Evolutionary conservation across 2,888 invertebrate species (phyloP), one percentile per base, ranked within the genome.

Genomic region (Agelastica alni): DNA sequence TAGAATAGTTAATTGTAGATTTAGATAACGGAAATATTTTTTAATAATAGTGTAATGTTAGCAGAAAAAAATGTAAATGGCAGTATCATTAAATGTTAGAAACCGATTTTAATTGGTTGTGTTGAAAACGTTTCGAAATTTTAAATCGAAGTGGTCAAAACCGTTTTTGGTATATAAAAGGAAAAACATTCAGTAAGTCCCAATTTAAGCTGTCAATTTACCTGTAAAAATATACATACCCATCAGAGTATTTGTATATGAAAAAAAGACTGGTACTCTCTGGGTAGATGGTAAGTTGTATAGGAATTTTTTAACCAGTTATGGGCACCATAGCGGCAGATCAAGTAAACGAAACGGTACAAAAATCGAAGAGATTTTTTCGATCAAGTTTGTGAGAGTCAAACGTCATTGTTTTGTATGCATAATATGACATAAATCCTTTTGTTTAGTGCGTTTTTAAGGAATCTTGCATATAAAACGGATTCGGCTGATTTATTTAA

Each of bases 401-500:
- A 41, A 53, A 41, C 39, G 46, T 55, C 59, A 54, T 59, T 59
- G 59, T 60, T 52, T 57, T 46, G 57, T 51, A 55, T 54, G 55
- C 53, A 60, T 55, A 55, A 55, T 60, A 58, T 60, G 60, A 55
- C 52, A 60, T 60, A 58, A 60, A 58, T 70, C 68, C 67, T 69
- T 70, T 69, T 68, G 67, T 70, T 66, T 68, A 63, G 58, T 59
- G 59, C 62, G 62, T 65, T 70, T 68, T 70, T 68, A 68, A 66
- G 67, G 67, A 63, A 68, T 68, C 66, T 69, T 68, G 69, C 70
- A 72, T 72, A 68, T 68, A 71, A 70, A 72, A 71, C 69, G 69
- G 68, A 65, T 66, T 70, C 66, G 68, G 67, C 68, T 70, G 72
- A 72, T 72, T 70, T 72, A 72, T 71, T 71, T 66, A 70, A 71